Conservation (phyloP, 2,113 vertebrate species). For the Panthera tigris region DNA sequence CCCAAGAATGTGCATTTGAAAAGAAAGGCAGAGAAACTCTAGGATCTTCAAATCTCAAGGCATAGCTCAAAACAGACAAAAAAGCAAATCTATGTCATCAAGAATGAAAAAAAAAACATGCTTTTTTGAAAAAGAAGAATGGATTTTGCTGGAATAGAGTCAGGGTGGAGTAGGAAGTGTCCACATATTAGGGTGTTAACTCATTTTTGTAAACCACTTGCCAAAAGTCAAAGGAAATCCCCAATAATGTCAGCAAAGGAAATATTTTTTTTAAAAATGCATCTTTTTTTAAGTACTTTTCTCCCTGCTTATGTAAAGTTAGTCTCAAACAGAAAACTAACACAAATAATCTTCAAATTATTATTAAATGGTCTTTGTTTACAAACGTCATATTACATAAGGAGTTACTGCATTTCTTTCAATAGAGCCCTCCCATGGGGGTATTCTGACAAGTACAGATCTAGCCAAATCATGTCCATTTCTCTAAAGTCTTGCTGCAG, state of each 20-base stretch:
- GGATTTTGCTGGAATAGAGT: constrained; percentile 56
- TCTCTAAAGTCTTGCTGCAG: background rate
- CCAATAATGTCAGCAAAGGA: constrained; percentile 40
- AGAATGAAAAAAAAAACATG: background rate
- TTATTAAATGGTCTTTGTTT: constrained; percentile 7
- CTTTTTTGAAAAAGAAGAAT: constrained; percentile 32
- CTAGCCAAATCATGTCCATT: background rate
- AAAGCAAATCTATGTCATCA: constrained; percentile 11
- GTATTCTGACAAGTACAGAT: background rate
- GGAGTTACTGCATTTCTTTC: constrained; percentile 5
- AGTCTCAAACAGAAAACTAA: background rate
- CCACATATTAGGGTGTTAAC: constrained; percentile 62
- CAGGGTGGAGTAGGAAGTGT: constrained; percentile 73
- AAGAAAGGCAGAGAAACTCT: background rate
- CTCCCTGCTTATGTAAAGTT: background rate
- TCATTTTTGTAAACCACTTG: constrained; percentile 58
- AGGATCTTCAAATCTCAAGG: background rate
- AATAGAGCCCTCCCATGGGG: background rate
- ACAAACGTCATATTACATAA: background rate
- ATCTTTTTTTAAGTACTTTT: background rate
- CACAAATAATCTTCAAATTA: constrained; percentile 1
- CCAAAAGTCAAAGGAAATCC: constrained; percentile 75
- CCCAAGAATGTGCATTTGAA: constrained; percentile 2
- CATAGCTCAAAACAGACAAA: constrained; percentile 19
- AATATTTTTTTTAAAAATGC: background rate